Evolutionary conservation across 2,888 invertebrate genomes (phyloP).

Genomic region (Eledone cirrhosa): DNA sequence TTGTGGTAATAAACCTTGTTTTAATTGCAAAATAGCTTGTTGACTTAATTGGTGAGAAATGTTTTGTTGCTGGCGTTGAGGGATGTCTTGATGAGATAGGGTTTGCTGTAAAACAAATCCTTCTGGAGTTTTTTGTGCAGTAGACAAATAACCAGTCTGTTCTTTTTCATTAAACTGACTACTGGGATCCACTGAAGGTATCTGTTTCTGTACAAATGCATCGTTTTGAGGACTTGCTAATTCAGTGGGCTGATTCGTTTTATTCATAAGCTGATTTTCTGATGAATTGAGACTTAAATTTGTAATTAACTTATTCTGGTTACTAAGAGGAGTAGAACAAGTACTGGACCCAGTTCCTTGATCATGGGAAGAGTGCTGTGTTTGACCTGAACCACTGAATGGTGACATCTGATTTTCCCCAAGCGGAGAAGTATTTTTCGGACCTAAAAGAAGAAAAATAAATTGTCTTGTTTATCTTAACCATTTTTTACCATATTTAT

Average conservation of each 20-base stretch:
- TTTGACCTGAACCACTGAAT: too few relatives aligned
- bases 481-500: too few relatives aligned
- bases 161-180: constrained; percentile 14
- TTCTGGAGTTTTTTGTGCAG: constrained; percentile 16
- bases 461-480: too few relatives aligned
- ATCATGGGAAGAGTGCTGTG: too few relatives aligned
- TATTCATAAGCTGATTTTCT: constrained; percentile 20
- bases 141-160: background rate
- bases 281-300: background rate
- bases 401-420: too few relatives aligned
- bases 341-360: too few relatives aligned
- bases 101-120: constrained; percentile 12
- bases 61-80: constrained; percentile 4
- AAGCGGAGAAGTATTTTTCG: too few relatives aligned
- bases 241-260: constrained; percentile 8
- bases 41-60: constrained; percentile 16
- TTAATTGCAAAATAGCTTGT: constrained; percentile 5
- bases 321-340: background rate
- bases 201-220: background rate
- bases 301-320: background rate
- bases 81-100: background rate
- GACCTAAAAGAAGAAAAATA: too few relatives aligned
- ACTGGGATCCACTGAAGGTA: background rate
- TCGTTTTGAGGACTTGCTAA: constrained; percentile 1
- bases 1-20: background rate